Percentiles rank a stretch among this genome's conserved stretches.
phyloP scores from a whole-genome alignment of 2,888 invertebrate genomes.

The Heterodera filipjevi region DNA sequence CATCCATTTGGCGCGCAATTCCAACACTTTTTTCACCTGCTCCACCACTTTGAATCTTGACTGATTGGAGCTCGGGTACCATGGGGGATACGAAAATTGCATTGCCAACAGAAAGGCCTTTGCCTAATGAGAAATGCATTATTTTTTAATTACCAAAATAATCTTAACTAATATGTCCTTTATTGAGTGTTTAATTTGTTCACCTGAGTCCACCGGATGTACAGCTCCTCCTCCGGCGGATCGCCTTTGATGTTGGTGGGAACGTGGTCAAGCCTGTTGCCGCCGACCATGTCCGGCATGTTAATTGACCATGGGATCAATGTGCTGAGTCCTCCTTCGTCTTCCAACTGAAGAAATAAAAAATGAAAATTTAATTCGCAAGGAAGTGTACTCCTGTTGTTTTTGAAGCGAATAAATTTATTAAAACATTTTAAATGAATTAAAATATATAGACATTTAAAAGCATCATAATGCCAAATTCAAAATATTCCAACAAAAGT shows the following conservation, averaged over 20 bases:
- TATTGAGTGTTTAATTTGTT: not conserved
- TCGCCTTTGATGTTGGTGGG: slow-evolving; percentile 20
- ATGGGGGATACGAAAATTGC: slow-evolving; percentile 86
- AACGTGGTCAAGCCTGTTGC: slow-evolving; percentile 70
- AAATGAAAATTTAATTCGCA: too few relatives aligned
- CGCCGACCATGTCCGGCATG: slow-evolving; percentile 93
- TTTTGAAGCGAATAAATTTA: not conserved
- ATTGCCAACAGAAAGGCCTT: slow-evolving; percentile 88
- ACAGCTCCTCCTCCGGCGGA: slow-evolving; percentile 80
- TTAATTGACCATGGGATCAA: too few relatives aligned
- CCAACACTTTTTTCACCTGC: slow-evolving; percentile 27
- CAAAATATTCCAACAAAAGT: too few relatives aligned
- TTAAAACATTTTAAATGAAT: too few relatives aligned
- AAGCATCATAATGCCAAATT: too few relatives aligned
- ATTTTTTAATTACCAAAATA: too few relatives aligned
- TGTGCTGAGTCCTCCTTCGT: too few relatives aligned
- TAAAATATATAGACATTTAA: too few relatives aligned
- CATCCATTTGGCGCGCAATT: slow-evolving; percentile 33
- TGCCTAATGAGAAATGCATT: slow-evolving; percentile 66
- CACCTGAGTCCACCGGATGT: slow-evolving; percentile 75
- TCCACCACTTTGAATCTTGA: slow-evolving; percentile 23
- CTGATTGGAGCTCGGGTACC: slow-evolving; percentile 71
- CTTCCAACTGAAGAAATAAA: too few relatives aligned
- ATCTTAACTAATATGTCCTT: too few relatives aligned
- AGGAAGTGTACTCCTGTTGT: slow-evolving; percentile 30